These are phyloP conservation scores for Abrostola triplasia DNA, from an alignment of 2,888 invertebrate genomes.

Conservation along the genomic window DNA sequence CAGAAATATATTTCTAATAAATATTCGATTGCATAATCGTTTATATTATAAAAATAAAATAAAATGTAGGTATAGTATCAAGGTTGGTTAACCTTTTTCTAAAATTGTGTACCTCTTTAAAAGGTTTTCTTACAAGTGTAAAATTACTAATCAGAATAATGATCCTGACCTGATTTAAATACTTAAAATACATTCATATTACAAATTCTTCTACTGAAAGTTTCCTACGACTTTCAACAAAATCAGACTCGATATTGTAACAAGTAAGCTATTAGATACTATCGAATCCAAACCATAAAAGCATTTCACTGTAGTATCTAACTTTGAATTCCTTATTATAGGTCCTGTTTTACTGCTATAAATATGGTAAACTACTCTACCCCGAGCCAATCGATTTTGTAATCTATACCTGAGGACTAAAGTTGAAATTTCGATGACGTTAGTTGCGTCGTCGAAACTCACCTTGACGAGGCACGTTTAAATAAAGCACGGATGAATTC, in stretches of 20 bases:
- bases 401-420: neutral
- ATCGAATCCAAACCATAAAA: slow-evolving; percentile 2
- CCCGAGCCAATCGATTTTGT: neutral
- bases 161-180: too few species aligned
- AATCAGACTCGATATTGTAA: neutral
- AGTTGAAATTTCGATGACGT: slow-evolving; percentile 10
- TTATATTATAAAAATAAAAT: too few species aligned
- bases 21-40: neutral
- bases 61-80: too few species aligned
- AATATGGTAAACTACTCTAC: slow-evolving; percentile 17
- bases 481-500: slow-evolving; percentile 61
- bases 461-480: slow-evolving; percentile 51
- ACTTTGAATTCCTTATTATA: slow-evolving; percentile 17
- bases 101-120: too few species aligned
- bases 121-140: too few species aligned
- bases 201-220: neutral
- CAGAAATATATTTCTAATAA: neutral
- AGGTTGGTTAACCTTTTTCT: too few species aligned
- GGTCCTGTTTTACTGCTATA: slow-evolving; percentile 25
- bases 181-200: too few species aligned
- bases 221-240: neutral
- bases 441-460: slow-evolving; percentile 22
- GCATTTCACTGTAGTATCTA: neutral
- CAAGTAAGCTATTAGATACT: neutral
- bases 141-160: too few species aligned